Base-by-base conservation (phyloP, 2,888 invertebrate genomes). In the Pilophorus perplexus region DNA sequence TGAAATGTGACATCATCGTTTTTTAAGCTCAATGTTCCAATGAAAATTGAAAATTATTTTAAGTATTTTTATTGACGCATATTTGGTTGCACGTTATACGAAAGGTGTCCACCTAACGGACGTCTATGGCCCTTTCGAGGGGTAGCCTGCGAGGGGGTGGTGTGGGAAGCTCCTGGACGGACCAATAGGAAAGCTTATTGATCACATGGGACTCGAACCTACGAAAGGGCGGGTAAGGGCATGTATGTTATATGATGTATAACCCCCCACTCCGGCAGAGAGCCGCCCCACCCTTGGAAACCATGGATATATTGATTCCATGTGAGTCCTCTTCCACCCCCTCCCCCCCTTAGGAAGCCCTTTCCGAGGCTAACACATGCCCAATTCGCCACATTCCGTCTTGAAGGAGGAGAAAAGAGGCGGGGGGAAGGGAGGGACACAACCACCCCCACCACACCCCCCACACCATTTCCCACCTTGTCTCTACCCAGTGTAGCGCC, bases 221-320 rank as follows among this genome's bases (percentile, higher is more conserved):
- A 22, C 33, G 62, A 23, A n/a, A 10, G 54, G 64, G 60, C 62
- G 54, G 57, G 40, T 46, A 28, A 33, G 62, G 23, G 67, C 68
- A 68, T 71, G 71, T 69, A 69, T 71, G 71, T 69, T 71, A 71
- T 71, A 71, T 71, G 71, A 70, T 71, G 71, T 69, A 71, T 70
- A 70, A 68, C 69, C 67, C 68, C 54, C 65, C 48, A 57, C 66
- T 54, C 65, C 10, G 33, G 28, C 22, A 65, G 57, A n/a, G n/a
- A n/a, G n/a, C n/a, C 46, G 66, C 66, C 66, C 57, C 66, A 66
- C 70, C 64, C 65, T 37, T 64, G 68, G 71, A 67, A 69, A 71
- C 68, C 71, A 69, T 67, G 71, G 71, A 69, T 70, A 69, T 70
- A 71, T 70, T 70, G 68, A 69, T 69, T 69, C 66, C 66, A 57